Conservation (phyloP, 2,888 invertebrate species). For the Hypercompe scribonia region DNA sequence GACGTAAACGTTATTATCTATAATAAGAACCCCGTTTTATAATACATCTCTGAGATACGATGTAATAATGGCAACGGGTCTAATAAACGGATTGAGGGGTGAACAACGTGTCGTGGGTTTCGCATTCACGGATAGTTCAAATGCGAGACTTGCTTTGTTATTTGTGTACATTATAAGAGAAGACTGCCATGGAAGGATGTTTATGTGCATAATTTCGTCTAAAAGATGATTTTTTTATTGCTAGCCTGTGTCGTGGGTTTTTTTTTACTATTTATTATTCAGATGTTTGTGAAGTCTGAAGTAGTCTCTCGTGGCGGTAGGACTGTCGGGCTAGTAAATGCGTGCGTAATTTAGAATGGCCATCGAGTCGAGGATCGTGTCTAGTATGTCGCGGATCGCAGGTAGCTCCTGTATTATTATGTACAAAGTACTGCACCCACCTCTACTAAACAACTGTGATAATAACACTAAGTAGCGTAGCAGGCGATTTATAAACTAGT, state of each 20-base stretch:
- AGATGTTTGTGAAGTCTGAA: conserved; percentile 57
- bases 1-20: conserved; percentile 86
- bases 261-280: conserved; percentile 62
- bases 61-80: conserved; percentile 71
- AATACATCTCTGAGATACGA: conserved; percentile 69
- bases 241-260: conserved; percentile 70
- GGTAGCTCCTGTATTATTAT: conserved; percentile 83
- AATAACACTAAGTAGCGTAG: conserved; percentile 88
- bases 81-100: conserved; percentile 72
- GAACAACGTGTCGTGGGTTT: conserved; percentile 81
- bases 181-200: conserved; percentile 83
- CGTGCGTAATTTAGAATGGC: conserved; percentile 71
- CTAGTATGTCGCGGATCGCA: conserved; percentile 77
- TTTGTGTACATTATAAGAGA: conserved; percentile 85
- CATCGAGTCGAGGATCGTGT: conserved; percentile 63
- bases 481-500: conserved; percentile 86
- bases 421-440: conserved; percentile 87
- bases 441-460: conserved; percentile 88
- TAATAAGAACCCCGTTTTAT: conserved; percentile 72
- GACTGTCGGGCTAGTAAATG: conserved; percentile 69
- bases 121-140: conserved; percentile 65
- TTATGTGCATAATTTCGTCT: conserved; percentile 80
- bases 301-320: conserved; percentile 59
- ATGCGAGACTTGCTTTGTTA: conserved; percentile 80
- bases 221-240: conserved; percentile 74